Percentiles rank a stretch among this genome's conserved stretches.
phyloP scores from a whole-genome alignment of 2,888 invertebrate species.

The Drosophila peninsularis region DNA sequence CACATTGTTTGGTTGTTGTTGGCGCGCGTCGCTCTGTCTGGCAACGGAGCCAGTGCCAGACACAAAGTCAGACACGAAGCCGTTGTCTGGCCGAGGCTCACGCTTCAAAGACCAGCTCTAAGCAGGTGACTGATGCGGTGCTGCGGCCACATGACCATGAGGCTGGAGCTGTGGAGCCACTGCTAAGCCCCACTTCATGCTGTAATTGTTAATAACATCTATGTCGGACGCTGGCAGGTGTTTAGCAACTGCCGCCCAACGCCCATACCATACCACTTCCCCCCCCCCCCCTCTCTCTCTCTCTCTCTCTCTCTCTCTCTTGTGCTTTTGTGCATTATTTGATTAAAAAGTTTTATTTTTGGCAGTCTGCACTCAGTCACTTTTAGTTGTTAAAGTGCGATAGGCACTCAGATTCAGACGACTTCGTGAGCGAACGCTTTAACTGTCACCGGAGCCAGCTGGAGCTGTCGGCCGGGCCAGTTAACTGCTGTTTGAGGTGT shows the following conservation, averaged over 20 bases:
- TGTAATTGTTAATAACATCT: slow-evolving; percentile 41
- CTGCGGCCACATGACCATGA: slow-evolving; percentile 21
- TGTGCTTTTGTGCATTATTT: slow-evolving; percentile 48
- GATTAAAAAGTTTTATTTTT: slow-evolving; percentile 58
- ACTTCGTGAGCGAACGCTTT: slow-evolving; percentile 29
- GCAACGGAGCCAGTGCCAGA: slow-evolving; percentile 23
- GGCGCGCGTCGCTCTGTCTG: slow-evolving; percentile 58
- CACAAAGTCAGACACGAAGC: slow-evolving; percentile 1
- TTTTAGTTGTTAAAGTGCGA: slow-evolving; percentile 39
- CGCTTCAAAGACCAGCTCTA: slow-evolving; percentile 8
- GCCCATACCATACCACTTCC: no score
- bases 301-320: not conserved
- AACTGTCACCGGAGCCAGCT: slow-evolving; percentile 7
- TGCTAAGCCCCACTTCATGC: slow-evolving; percentile 17
- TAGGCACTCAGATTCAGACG: slow-evolving; percentile 22
- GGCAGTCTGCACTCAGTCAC: slow-evolving; percentile 10
- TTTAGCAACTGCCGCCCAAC: not conserved
- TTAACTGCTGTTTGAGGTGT: slow-evolving; percentile 29
- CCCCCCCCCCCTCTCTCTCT: not conserved
- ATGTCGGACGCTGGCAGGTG: slow-evolving; percentile 8
- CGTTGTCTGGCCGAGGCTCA: slow-evolving; percentile 6
- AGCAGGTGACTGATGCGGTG: not conserved
- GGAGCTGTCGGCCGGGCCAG: slow-evolving; percentile 9
- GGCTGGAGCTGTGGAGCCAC: not conserved
- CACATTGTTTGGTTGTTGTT: slow-evolving; percentile 53